Evolutionary conservation across 2,888 invertebrate species (phyloP).

Genomic region (Drosophila nigritarsus): DNA sequence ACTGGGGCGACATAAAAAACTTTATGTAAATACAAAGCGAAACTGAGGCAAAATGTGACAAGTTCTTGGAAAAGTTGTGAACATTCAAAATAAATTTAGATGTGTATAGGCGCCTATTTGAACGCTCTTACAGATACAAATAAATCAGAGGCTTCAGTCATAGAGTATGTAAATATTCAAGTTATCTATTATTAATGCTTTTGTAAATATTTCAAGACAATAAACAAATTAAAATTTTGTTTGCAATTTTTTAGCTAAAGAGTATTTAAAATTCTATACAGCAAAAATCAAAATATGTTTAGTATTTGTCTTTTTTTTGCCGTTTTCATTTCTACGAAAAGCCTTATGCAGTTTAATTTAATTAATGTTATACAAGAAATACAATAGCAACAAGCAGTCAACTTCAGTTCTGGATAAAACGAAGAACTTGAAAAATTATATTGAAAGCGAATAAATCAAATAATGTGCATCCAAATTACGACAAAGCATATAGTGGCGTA

Average conservation of each 20-base stretch:
- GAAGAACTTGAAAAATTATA: slow-evolving; percentile 57
- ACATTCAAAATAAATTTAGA: slow-evolving; percentile 26
- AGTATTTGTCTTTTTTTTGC: slow-evolving; percentile 6
- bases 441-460: slow-evolving; percentile 79
- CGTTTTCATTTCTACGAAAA: slow-evolving; percentile 54
- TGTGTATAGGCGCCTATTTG: slow-evolving; percentile 4
- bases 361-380: slow-evolving; percentile 39
- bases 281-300: slow-evolving; percentile 7
- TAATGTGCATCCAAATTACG: slow-evolving; percentile 74
- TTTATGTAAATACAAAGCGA: slow-evolving; percentile 44
- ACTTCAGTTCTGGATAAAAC: slow-evolving; percentile 64
- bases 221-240: background rate
- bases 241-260: background rate
- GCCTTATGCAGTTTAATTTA: slow-evolving; percentile 38
- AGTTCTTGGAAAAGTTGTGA: slow-evolving; percentile 63
- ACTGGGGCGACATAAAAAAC: slow-evolving; percentile 51
- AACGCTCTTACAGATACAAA: background rate
- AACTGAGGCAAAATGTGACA: slow-evolving; percentile 52
- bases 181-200: background rate
- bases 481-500: slow-evolving; percentile 64
- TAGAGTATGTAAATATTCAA: background rate
- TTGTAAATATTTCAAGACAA: no score
- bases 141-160: background rate
- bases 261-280: background rate
- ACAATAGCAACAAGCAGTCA: slow-evolving; percentile 21